Conservation (phyloP, 1,140 invertebrate species). For the Physella acuta region DNA sequence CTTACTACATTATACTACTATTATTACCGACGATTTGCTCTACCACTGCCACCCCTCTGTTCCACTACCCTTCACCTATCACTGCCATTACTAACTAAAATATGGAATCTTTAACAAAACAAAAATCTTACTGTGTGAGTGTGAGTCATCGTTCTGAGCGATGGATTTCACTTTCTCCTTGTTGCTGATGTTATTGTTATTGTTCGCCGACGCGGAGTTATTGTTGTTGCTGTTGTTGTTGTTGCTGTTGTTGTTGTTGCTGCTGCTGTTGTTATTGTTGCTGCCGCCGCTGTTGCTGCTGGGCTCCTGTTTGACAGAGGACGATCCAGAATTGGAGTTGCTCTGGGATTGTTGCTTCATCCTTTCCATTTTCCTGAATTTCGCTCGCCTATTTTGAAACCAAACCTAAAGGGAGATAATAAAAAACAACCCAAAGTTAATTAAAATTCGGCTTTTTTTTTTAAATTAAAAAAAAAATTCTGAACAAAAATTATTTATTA, state of each 20-base stretch:
- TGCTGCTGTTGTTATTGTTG: constrained; percentile 25
- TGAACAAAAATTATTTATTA: too few relatives aligned
- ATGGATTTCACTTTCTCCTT: constrained; percentile 32
- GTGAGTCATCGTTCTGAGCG: constrained; percentile 22
- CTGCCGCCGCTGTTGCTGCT: constrained; percentile 21
- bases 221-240: constrained; percentile 27
- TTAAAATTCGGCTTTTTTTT: not conserved
- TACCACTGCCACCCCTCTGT: too few relatives aligned
- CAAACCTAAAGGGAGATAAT: constrained; percentile 72
- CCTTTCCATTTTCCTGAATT: constrained; percentile 68
- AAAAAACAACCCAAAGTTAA: not conserved
- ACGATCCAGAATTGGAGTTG: constrained; percentile 26
- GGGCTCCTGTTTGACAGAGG: constrained; percentile 20
- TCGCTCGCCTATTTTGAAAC: constrained; percentile 94
- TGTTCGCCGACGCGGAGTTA: constrained; percentile 22
- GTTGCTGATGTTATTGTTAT: constrained; percentile 25
- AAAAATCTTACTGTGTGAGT: too few relatives aligned
- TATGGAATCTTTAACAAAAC: too few relatives aligned
- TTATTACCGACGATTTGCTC: too few relatives aligned
- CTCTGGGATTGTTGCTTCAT: constrained; percentile 39
- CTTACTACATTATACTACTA: too few relatives aligned
- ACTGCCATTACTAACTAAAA: too few relatives aligned
- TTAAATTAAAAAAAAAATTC: not conserved
- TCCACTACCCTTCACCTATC: too few relatives aligned
- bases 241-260: constrained; percentile 27